Base-by-base conservation (phyloP, 2,113 vertebrate genomes). In the Labrus mixtus region DNA sequence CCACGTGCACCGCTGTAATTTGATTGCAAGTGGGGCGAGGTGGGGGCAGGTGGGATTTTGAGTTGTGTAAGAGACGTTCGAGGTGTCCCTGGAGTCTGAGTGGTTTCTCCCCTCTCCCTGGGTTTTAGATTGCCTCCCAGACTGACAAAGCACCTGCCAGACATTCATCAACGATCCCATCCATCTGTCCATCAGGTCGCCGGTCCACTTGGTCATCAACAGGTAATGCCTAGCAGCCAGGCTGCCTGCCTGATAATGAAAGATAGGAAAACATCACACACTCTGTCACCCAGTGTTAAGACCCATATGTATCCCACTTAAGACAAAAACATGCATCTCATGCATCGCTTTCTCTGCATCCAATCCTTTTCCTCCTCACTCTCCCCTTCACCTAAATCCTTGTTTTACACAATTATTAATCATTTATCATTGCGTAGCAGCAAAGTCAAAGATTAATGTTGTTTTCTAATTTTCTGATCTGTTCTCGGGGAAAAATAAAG, bases 111-210 rank as follows among this genome's bases (percentile, higher is more conserved):
- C 82, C 70, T 78, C 86, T 89, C 73, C 76, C 79, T 59, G 76
- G 89, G 92, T 89, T 84, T 91, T 82, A 95, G 93, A 95, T 95
- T 95, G 93, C 94, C 89, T 93, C 85, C 88, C 90, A 79, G 89
- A 91, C 94, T 95, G 94, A 95, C 94, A 95, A 95, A 95, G 94
- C 93, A 94, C 94, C 94, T 95, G 95, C 92, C 94, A 93, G 85
- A 73, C 90, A 91, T 93, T 93, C 93, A 94, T 95, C 94, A 94
- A 90, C 82, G 67, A 90, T 83, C 89, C 92, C 92, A 94, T 95
- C 94, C 93, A 93, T 95, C 94, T 93, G 93, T 95, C 95, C 93
- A 95, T 95, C 94, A 94, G 94, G 54, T 75, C 68, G 66, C 68
- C 82, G 84, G 78, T 88, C 88, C 84, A 66, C 93, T 92, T 91